phyloP scores from a whole-genome alignment of 2,797 vertebrate genomes.

The Scyliorhinus canicula region DNA sequence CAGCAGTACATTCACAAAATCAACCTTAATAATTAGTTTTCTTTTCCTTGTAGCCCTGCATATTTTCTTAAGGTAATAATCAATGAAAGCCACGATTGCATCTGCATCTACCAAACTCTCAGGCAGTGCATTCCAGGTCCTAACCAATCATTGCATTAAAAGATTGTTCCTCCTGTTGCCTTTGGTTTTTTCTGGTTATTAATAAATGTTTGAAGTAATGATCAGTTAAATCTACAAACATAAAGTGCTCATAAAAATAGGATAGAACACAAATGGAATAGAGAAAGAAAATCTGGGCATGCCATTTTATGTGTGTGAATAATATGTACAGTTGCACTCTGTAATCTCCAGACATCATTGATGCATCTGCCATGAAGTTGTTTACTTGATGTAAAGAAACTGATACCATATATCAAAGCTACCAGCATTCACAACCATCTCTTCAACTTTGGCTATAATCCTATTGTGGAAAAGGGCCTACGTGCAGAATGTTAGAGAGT shows the following conservation, averaged over 20 bases:
- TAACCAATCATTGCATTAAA: neutral
- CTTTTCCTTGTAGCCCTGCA: too few species aligned
- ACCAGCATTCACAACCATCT: slow-evolving; percentile 51
- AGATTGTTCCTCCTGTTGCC: neutral
- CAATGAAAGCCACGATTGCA: too few species aligned
- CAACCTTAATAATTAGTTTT: too few species aligned
- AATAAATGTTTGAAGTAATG: neutral
- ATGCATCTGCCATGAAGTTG: slow-evolving; percentile 46
- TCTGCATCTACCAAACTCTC: neutral
- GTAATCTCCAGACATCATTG: slow-evolving; percentile 54
- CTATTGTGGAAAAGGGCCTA: slow-evolving; percentile 47
- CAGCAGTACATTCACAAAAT: too few species aligned
- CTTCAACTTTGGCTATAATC: slow-evolving; percentile 45
- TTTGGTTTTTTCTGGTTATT: neutral
- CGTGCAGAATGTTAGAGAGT: slow-evolving; percentile 49
- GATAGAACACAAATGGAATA: neutral
- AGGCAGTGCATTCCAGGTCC: neutral
- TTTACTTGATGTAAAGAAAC: slow-evolving; percentile 51
- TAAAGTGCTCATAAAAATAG: neutral
- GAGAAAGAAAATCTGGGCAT: neutral
- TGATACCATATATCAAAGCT: slow-evolving; percentile 53
- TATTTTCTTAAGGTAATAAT: too few species aligned
- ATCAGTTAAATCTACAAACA: neutral
- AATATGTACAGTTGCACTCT: slow-evolving; percentile 51
- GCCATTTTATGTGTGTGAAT: slow-evolving; percentile 48